A percentile compares a stretch with the other conserved stretches of the same genome.
phyloP scores from a whole-genome alignment of 1,140 invertebrate genomes.

The Hylyphantes graminicola region DNA sequence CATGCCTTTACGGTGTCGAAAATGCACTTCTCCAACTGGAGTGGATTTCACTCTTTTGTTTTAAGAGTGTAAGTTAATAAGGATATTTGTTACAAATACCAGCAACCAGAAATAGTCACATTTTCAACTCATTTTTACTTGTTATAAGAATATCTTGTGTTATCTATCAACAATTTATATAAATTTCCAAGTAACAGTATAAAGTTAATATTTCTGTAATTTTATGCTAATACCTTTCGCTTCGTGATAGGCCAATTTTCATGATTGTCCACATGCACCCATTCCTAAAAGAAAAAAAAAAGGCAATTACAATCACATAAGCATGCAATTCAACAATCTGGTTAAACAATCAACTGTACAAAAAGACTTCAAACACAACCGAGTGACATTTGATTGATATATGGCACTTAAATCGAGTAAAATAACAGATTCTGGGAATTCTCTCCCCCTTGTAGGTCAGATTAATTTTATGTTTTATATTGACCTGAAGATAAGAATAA shows the following conservation, averaged over 20 bases:
- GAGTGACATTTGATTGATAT: conserved; percentile 45
- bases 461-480: conserved; percentile 41
- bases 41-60: too few species aligned
- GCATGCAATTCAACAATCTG: conserved; percentile 20
- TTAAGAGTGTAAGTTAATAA: too few species aligned
- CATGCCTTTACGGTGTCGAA: too few species aligned
- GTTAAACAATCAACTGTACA: conserved; percentile 18
- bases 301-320: conserved; percentile 42
- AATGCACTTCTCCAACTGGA: too few species aligned
- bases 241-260: conserved; percentile 24
- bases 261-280: conserved; percentile 37
- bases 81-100: too few species aligned
- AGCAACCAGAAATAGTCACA: too few species aligned
- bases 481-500: conserved; percentile 38
- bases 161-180: too few species aligned
- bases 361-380: not conserved
- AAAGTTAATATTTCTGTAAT: too few species aligned
- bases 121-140: too few species aligned
- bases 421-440: not conserved
- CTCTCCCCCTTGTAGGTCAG: conserved; percentile 39
- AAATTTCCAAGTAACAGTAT: too few species aligned
- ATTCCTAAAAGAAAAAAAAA: conserved; percentile 40
- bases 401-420: conserved; percentile 12
- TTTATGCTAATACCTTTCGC: conserved; percentile 44
- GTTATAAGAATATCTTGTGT: too few species aligned